phyloP scores from a whole-genome alignment of 2,113 vertebrate genomes.

The Chaenogobius annularis region DNA sequence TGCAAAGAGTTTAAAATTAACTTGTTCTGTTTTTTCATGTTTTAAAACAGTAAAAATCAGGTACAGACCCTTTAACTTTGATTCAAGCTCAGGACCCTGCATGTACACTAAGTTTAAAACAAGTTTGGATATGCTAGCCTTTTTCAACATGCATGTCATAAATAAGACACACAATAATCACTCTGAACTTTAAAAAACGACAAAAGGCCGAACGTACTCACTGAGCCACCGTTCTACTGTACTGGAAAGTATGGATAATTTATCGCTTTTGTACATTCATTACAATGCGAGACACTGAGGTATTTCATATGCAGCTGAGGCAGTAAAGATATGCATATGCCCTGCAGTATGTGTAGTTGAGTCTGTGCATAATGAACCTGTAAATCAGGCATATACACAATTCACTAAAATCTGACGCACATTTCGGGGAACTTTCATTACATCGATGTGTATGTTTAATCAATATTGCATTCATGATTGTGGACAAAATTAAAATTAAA shows the following conservation, averaged over 20 bases:
- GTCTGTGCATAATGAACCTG: not conserved
- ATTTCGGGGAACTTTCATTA: not conserved
- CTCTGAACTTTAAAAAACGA: not conserved
- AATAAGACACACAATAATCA: not conserved
- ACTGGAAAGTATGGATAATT: not conserved
- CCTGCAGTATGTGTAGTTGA: not conserved
- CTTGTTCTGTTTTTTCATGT: too few species aligned
- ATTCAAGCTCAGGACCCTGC: too few species aligned
- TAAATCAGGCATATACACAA: not conserved
- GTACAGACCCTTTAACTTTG: too few species aligned
- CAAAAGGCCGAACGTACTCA: not conserved
- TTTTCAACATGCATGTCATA: not conserved
- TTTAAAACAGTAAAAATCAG: too few species aligned
- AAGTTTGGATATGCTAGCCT: too few species aligned
- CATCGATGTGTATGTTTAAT: not conserved
- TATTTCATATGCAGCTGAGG: not conserved
- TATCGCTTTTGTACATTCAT: not conserved
- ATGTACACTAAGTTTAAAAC: too few species aligned
- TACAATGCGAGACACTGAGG: not conserved
- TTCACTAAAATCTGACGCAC: not conserved
- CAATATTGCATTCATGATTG: too few species aligned
- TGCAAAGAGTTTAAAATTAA: too few species aligned
- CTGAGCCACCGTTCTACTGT: not conserved
- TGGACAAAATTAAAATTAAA: too few species aligned
- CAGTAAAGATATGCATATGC: conserved; percentile 1